Evolutionary conservation across 2,888 invertebrate genomes (phyloP), one percentile per base, ranked within the genome.

Genomic region (Busseola fusca): DNA sequence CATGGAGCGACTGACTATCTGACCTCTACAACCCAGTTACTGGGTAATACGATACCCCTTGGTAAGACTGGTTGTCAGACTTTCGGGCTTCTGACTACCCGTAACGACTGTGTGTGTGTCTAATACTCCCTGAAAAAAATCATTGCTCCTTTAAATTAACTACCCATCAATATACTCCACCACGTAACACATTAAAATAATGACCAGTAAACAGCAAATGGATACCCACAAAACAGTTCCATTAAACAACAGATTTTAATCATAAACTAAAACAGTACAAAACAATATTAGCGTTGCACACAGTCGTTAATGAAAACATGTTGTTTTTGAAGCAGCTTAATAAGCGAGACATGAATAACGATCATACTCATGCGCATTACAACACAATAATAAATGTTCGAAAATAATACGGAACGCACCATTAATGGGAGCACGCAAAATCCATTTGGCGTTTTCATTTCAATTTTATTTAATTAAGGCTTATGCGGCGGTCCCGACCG

Each of bases 391-490:
- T 93, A 93, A 93, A 94, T 93, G 92, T 91, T 91, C 92, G 92
- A 94, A 95, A 94, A 95, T 95, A 95, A 95, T 94, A 93, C 93
- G 91, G 88, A 92, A 90, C 91, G 90, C 88, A 89, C 92, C 94
- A 93, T 95, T 95, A 95, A 94, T 91, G 93, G 92, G 93, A 94
- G 95, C 95, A 95, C 93, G 95, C 93, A 94, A 95, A 95, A 95
- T 95, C 95, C 95, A 95, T 95, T 95, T 93, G 91, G 91, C 91
- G 89, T 94, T 94, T 94, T 95, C 94, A 94, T 95, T 95, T 94
- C 93, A 94, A 95, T 95, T 95, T 95, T 95, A 95, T 95, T 95
- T 95, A 95, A 95, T 95, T 95, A 95, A 94, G 91, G 94, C 92
- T 92, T 92, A 92, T 91, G 91, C 88, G 91, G 88, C 88, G 88